Evolutionary conservation across 1,140 invertebrate genomes (phyloP), one percentile per base, ranked within the genome.

Genomic region (Ganaspis sp.): DNA sequence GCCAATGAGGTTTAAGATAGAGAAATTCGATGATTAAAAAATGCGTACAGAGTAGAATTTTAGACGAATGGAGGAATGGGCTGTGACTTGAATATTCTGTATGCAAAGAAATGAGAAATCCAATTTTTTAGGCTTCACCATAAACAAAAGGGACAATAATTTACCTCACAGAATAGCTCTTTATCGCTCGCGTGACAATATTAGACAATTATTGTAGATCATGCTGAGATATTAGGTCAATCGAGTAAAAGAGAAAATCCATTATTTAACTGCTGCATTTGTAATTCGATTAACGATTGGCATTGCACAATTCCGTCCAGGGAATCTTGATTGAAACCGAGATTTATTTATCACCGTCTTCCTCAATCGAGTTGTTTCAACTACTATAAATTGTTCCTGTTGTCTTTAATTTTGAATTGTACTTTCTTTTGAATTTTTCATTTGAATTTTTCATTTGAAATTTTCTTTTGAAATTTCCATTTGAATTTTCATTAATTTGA

Each of bases 1-100:
- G 54, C 9, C 23, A 26, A 58, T 29, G 58, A 64, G 23, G 26
- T 64, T 64, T 64, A 64, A 29, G 58, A 29, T 64, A 29, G 1
- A 29, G 76, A 78, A 78, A 79, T 81, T 83, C 79, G 76, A 75
- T 72, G 78, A 53, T 76, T 78, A 75, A 26, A 71, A 64, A 64
- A 64, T 34, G 71, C 42, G 45, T 40, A 80, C 69, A 54, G 45
- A 77, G 26, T 73, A 74, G 76, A 29, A 69, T 77, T 81, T 77
- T 80, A 42, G 42, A 80, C 73, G 73, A 83, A 81, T 70, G 80
- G 81, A 84, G 83, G 81, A 84, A 82, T 85, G 83, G 84, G 84
- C 84, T 86, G 84, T 86, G 85, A 86, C 81, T 86, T 82, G 81
- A 85, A 82, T 78, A 80, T 87, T 84, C 54, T 83, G 77, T 82